Conservation (phyloP, 64 coral and sea anemone genomes). For the Acropora yongei region DNA sequence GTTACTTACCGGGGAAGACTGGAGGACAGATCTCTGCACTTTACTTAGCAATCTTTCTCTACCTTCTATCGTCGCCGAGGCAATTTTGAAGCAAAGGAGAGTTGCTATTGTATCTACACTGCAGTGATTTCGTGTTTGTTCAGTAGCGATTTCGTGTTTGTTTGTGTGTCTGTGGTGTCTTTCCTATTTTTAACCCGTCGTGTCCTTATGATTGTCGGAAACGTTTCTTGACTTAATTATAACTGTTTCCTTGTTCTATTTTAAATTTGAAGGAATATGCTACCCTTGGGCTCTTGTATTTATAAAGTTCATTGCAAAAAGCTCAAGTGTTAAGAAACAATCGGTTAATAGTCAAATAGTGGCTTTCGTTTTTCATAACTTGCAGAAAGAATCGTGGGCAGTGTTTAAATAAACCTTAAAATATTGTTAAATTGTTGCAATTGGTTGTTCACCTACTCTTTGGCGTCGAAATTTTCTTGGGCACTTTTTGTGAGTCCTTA, state of each 20-base stretch:
- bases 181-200: neutral
- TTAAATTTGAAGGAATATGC: neutral
- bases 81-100: constrained; percentile 17
- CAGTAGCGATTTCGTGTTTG: too few species aligned
- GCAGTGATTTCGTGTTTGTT: neutral
- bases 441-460: too few species aligned
- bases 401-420: neutral
- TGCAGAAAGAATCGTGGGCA: too few species aligned
- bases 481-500: too few species aligned
- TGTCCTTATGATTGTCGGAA: neutral
- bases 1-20: constrained; percentile 8
- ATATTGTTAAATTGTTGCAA: too few species aligned
- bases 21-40: neutral
- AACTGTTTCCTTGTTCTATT: neutral
- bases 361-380: too few species aligned
- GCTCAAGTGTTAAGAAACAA: neutral
- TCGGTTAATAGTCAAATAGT: neutral
- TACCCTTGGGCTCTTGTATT: neutral
- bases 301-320: neutral
- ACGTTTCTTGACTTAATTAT: neutral
- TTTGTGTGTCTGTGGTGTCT: too few species aligned
- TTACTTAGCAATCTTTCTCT: constrained; percentile 46
- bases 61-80: neutral
- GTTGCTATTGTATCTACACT: neutral
- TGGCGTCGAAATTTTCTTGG: too few species aligned